These are phyloP conservation scores for Heliconius congener DNA, from an alignment of 1,140 invertebrate genomes.

Conservation along the genomic window DNA sequence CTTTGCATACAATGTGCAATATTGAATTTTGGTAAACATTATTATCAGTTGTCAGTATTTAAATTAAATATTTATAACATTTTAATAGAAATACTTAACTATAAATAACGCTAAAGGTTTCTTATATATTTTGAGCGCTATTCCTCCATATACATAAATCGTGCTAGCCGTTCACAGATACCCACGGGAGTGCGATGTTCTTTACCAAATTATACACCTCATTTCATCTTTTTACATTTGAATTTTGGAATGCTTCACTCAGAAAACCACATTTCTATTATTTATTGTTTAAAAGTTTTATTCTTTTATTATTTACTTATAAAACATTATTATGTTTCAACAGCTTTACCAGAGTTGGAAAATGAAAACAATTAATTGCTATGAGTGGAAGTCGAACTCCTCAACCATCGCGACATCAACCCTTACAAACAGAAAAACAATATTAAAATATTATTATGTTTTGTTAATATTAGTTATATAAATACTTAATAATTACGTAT, in stretches of 20 bases:
- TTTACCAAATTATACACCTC: slow-evolving; percentile 5
- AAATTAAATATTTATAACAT: not conserved
- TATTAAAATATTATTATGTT: no score
- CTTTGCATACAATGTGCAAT: no score
- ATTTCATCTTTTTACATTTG: not conserved
- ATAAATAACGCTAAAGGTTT: not conserved
- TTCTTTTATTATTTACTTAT: not conserved
- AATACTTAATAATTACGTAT: no score
- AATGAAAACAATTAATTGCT: no score
- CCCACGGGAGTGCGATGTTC: not conserved
- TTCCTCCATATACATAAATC: not conserved
- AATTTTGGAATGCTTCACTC: not conserved
- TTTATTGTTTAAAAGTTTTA: not conserved
- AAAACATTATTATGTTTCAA: no score
- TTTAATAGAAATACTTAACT: not conserved
- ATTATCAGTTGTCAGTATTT: no score
- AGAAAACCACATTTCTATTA: not conserved
- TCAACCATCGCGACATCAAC: no score
- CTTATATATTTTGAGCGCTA: not conserved
- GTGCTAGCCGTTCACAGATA: not conserved
- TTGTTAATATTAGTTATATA: no score
- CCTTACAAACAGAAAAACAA: no score
- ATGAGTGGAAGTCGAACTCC: no score
- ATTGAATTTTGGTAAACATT: no score
- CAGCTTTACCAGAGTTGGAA: no score